Percentiles rank a stretch among this genome's conserved stretches.
Evolutionary conservation across 2,113 vertebrate species (phyloP).

Genomic region (Lophochroa leadbeateri): DNA sequence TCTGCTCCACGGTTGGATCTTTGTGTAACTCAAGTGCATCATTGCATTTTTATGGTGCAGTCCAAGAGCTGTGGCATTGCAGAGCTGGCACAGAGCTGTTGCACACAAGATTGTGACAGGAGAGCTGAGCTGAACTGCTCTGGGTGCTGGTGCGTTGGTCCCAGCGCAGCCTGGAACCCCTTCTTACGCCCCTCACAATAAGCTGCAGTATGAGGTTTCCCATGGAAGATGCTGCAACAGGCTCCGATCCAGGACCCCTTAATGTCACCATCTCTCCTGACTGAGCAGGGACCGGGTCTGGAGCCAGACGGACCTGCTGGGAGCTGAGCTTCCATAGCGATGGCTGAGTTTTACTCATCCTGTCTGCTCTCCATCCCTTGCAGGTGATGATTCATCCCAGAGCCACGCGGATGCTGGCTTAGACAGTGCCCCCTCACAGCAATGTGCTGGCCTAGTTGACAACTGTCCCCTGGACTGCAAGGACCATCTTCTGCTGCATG

Average conservation of each 20-base stretch:
- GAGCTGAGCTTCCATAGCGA: not conserved
- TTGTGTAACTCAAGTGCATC: constrained; percentile 2
- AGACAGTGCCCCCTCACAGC: rapidly evolving
- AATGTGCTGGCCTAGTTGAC: not conserved
- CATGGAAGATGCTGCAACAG: not conserved
- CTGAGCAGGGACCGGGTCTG: not conserved
- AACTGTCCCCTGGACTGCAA: not conserved
- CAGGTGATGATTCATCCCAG: not conserved
- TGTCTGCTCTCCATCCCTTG: not conserved
- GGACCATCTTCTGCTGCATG: not conserved
- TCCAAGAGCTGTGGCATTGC: not conserved
- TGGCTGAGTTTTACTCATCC: not conserved
- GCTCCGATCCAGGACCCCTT: not conserved
- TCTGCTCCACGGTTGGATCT: not conserved
- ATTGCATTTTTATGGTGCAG: not conserved
- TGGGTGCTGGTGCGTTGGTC: not conserved
- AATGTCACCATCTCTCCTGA: not conserved
- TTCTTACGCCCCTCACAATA: not conserved
- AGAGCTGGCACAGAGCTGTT: not conserved
- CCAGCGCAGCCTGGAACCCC: not conserved
- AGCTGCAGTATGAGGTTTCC: not conserved
- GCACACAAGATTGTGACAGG: not conserved
- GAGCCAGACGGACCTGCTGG: not conserved
- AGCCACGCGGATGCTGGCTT: rapidly evolving
- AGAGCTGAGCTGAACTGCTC: not conserved